These are phyloP conservation scores for Pomacea canaliculata DNA, from an alignment of 2,888 invertebrate species.

Conservation along the genomic window DNA sequence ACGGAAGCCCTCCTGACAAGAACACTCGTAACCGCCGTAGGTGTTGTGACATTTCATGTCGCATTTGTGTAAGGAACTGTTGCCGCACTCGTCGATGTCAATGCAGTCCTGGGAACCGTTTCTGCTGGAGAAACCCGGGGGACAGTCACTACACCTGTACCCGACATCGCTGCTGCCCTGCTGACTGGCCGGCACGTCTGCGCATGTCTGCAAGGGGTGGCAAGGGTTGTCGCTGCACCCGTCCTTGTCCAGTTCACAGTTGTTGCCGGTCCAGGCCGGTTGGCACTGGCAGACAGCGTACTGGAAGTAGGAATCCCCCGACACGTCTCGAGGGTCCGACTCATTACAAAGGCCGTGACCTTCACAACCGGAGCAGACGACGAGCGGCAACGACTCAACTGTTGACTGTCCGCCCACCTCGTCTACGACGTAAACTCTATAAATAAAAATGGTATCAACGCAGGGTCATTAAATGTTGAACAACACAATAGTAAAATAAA, in stretches of 20 bases:
- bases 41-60: conserved; percentile 70
- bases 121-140: conserved; percentile 31
- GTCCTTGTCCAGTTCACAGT: conserved; percentile 38
- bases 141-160: conserved; percentile 33
- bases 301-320: conserved; percentile 2
- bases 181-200: conserved; percentile 36
- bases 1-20: conserved; percentile 51
- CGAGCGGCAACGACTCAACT: conserved; percentile 4
- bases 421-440: conserved; percentile 20
- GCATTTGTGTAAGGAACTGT: conserved; percentile 62
- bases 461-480: too few relatives aligned
- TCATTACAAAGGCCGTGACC: conserved; percentile 21
- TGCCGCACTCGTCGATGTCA: conserved; percentile 69
- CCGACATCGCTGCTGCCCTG: conserved; percentile 20
- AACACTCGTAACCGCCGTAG: conserved; percentile 65
- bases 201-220: conserved; percentile 39
- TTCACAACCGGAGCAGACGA: conserved; percentile 26
- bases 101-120: neutral
- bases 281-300: conserved; percentile 18
- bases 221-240: conserved; percentile 38
- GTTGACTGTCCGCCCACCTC: conserved; percentile 6
- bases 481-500: too few relatives aligned
- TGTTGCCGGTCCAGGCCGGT: conserved; percentile 17
- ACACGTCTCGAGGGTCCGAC: neutral
- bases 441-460: neutral